Percentiles rank a stretch among this genome's conserved stretches.
These are phyloP conservation scores for Betta splendens DNA, from an alignment of 2,797 vertebrate species.

Conservation along the genomic window DNA sequence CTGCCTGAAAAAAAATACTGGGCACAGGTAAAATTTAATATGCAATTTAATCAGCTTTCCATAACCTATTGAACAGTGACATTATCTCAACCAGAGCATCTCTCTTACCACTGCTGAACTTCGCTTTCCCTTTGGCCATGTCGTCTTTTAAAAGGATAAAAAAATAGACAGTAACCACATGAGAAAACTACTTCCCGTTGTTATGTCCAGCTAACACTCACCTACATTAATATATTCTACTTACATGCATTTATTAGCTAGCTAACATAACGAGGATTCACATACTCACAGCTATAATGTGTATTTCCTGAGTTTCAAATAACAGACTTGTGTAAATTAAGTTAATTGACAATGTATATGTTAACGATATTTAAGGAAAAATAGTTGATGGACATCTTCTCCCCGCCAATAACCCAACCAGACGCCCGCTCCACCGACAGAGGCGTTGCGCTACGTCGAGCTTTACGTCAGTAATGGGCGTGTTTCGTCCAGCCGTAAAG, in stretches of 20 bases:
- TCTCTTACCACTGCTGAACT: constrained; percentile 49
- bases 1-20: no score
- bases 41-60: no score
- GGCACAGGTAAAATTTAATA: no score
- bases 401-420: not conserved
- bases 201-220: not conserved
- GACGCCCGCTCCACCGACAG: not conserved
- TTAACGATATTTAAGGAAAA: not conserved
- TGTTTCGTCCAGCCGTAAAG: constrained; percentile 77
- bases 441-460: not conserved
- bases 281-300: not conserved
- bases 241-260: constrained; percentile 17
- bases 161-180: not conserved
- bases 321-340: not conserved
- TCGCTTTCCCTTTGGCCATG: constrained; percentile 59
- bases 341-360: not conserved
- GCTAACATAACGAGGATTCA: constrained; percentile 10
- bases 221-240: no score
- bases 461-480: constrained; percentile 63
- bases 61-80: no score
- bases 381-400: not conserved
- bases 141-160: constrained; percentile 19
- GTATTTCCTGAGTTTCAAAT: not conserved
- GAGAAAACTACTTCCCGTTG: not conserved
- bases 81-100: not conserved